Evolutionary conservation across 2,888 invertebrate genomes (phyloP).

Genomic region (Calameuta idolon): DNA sequence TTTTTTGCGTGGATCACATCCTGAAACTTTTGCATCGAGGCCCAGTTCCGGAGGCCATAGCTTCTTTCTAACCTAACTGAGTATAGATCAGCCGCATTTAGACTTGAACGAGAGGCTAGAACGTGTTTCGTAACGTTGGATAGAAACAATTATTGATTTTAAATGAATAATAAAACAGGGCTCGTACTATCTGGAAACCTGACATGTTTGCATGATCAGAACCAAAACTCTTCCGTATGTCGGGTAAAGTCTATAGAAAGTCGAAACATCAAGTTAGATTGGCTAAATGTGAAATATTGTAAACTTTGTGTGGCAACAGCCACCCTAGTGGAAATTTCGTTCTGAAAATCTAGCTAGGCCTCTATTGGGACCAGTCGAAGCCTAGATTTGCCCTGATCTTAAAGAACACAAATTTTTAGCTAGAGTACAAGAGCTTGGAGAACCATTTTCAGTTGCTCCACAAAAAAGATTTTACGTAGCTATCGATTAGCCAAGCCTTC

Average conservation of each 20-base stretch:
- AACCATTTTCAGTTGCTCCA: neutral
- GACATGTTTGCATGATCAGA: neutral
- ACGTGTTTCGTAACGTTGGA: neutral
- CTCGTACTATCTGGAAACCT: neutral
- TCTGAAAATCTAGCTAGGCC: too few species aligned
- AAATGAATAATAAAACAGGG: neutral
- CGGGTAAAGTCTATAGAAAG: too few species aligned
- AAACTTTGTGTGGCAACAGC: neutral
- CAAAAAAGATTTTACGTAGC: neutral
- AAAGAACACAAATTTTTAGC: too few species aligned
- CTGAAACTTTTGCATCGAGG: neutral
- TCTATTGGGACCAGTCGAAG: too few species aligned
- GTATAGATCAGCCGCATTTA: neutral
- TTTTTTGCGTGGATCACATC: neutral
- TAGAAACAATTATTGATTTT: neutral
- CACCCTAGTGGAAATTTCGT: too few species aligned
- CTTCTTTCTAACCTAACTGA: neutral
- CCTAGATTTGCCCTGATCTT: too few species aligned
- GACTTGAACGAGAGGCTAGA: neutral
- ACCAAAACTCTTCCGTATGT: too few species aligned
- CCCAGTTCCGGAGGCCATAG: neutral
- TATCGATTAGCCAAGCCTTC: neutral
- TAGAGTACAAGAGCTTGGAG: neutral
- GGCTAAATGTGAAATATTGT: too few species aligned
- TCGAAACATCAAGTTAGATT: too few species aligned